Conservation (phyloP, 37 sponge, comb jelly and placozoan species). For the Petrosia ficiformis region DNA sequence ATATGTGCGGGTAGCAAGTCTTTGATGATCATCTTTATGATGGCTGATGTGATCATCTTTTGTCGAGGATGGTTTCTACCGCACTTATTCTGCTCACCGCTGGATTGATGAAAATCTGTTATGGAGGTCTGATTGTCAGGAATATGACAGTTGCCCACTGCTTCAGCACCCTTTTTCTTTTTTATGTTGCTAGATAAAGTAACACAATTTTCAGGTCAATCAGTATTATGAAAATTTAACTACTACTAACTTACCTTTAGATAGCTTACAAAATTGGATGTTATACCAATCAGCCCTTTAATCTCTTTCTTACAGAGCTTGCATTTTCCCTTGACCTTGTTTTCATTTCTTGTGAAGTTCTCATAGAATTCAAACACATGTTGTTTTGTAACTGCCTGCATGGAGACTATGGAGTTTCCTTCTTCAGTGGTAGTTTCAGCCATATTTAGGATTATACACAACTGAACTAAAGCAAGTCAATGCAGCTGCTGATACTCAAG, state of each 20-base stretch:
- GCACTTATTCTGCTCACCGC: background rate
- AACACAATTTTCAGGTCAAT: background rate
- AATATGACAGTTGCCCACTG: no score
- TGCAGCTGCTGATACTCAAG: no score
- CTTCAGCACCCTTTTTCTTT: no score
- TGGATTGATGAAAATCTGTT: no score
- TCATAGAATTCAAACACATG: background rate
- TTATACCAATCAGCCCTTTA: background rate
- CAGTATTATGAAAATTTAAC: background rate
- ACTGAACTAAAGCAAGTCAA: no score
- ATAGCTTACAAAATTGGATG: constrained; percentile 3
- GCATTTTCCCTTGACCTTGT: background rate
- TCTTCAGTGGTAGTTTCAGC: no score
- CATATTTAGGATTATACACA: no score
- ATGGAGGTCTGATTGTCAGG: background rate
- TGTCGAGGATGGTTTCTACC: constrained; percentile 4
- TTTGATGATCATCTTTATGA: background rate
- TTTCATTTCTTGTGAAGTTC: background rate
- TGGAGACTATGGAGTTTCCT: no score
- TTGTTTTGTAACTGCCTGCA: background rate
- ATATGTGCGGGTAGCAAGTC: background rate
- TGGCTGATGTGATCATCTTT: background rate
- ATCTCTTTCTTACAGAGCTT: constrained; percentile 12
- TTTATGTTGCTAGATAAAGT: no score
- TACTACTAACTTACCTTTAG: background rate